Base-by-base conservation (phyloP, 2,888 invertebrate genomes). In the Baccha elongata region DNA sequence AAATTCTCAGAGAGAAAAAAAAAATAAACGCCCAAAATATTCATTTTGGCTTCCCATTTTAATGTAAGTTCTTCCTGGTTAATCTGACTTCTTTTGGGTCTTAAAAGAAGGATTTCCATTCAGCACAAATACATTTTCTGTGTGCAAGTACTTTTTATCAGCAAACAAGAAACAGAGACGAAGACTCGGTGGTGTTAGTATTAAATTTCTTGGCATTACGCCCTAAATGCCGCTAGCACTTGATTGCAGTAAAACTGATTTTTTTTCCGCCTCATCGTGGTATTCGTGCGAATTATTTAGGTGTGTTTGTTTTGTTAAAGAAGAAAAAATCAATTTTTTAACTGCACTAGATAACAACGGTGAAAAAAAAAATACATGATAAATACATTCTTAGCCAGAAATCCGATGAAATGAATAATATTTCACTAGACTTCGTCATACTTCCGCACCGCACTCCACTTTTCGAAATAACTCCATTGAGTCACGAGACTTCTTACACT, bases 191-290 rank as follows among this genome's bases (percentile, higher is more conserved):
- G 11, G 1, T 19, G 4, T 69, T 67, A n/a, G n/a, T n/a, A 74
- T 69, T 69, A 55, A 64, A 58, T 64, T 74, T 74, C 68, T 80
- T 80, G 80, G 74, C 80, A 68, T 58, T 65, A 15, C 67, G 80
- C 74, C 80, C 80, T 80, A 65, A 80, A 74, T 69, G 80, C 80
- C 80, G 62, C 69, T 29, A 68, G 80, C 80, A 58, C n/a, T 68
- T 74, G 74, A 74, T 74, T 80, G 80, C 80, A 80, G 80, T 64
- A 73, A 62, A 80, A 80, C 55, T 80, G 5, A 32, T 7, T 8
- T 2, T 32, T 1, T 32, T 32, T 7, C 8, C 8, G 2, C 29
- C 29, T 1, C 8, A 32, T 44, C 26, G 21, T 26, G 5, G 13
- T 29, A 29, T 26, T 40, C 35, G 55, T 73, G 62, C 44, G 55